phyloP scores from a whole-genome alignment of 1,140 invertebrate genomes.

The Zaprionus lachaisei region DNA sequence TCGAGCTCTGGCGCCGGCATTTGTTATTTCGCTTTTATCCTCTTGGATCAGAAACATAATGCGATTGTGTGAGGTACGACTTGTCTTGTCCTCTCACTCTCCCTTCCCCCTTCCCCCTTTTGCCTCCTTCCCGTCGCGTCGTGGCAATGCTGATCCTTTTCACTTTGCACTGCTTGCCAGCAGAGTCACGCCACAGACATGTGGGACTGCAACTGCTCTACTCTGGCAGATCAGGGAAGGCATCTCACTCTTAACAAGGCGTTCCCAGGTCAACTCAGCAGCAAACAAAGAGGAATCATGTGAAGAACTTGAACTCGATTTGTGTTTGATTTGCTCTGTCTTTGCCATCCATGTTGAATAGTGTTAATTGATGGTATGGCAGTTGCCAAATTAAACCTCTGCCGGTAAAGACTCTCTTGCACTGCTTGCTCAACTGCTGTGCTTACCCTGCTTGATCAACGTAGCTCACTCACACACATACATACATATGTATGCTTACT shows the following conservation, averaged over 20 bases:
- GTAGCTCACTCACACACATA: background rate
- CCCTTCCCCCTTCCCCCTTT: too few relatives aligned
- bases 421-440: background rate
- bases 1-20: conserved; percentile 68
- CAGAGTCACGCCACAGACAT: background rate
- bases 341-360: too few relatives aligned
- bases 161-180: background rate
- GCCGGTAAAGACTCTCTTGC: too few relatives aligned
- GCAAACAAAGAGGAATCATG: too few relatives aligned
- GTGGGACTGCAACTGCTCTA: background rate
- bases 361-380: too few relatives aligned
- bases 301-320: too few relatives aligned
- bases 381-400: too few relatives aligned
- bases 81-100: background rate
- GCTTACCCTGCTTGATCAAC: background rate
- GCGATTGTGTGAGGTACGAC: conserved; percentile 59
- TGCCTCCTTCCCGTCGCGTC: background rate
- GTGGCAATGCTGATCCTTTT: background rate
- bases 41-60: conserved; percentile 61
- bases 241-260: too few relatives aligned
- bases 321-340: too few relatives aligned
- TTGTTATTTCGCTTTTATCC: conserved; percentile 75
- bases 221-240: background rate
- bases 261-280: too few relatives aligned
- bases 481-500: background rate